phyloP scores from a whole-genome alignment of 2,113 vertebrate genomes.

The Labeo catla region DNA sequence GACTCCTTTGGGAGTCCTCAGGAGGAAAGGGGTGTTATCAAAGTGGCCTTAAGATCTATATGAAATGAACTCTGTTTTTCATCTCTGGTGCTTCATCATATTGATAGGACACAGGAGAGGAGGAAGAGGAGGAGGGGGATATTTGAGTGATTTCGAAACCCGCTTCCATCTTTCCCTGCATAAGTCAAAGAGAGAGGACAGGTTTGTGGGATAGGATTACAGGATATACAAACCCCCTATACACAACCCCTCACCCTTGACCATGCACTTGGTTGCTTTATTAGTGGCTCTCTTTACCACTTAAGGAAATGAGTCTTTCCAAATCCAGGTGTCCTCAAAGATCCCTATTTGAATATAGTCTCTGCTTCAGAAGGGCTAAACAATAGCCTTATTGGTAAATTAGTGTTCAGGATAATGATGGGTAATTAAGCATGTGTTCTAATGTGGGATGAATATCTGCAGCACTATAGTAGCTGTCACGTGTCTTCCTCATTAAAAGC shows the following conservation, averaged over 20 bases:
- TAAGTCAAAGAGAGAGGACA: conserved; percentile 40
- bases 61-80: conserved; percentile 48
- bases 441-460: conserved; percentile 24
- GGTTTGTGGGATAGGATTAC: conserved; percentile 63
- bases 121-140: conserved; percentile 34
- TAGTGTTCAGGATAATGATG: neutral
- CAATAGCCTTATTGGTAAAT: neutral
- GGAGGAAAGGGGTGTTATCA: conserved; percentile 38
- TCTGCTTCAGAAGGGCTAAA: neutral
- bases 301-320: conserved; percentile 30
- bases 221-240: neutral
- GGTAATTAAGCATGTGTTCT: conserved; percentile 8
- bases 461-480: conserved; percentile 14
- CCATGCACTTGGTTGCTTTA: conserved; percentile 2
- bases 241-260: conserved; percentile 30
- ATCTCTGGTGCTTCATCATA: conserved; percentile 38
- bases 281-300: neutral
- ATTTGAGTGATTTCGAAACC: conserved; percentile 60
- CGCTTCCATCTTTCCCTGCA: conserved; percentile 54
- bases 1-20: conserved; percentile 65
- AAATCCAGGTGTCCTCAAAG: conserved; percentile 11
- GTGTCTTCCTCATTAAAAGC: conserved; percentile 23
- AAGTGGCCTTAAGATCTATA: conserved; percentile 34
- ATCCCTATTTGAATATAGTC: conserved; percentile 9
- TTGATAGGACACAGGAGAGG: conserved; percentile 22